Conservation (phyloP, 2,888 invertebrate genomes). For the Artemia sinica region DNA sequence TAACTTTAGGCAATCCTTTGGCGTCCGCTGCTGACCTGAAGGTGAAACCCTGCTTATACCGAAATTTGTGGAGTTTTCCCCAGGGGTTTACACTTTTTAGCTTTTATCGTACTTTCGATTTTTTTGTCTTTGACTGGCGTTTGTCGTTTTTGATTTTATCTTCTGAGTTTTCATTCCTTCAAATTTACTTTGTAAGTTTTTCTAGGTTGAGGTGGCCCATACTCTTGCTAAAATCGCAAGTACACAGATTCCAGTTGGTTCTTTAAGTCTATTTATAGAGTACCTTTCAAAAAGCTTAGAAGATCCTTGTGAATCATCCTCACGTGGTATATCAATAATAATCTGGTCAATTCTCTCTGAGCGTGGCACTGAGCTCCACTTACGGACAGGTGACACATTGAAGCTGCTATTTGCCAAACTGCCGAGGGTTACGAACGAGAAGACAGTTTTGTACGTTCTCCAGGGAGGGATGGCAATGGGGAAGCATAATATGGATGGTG, state of each 20-base stretch:
- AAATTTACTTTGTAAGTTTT: neutral
- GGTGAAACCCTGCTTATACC: too few relatives aligned
- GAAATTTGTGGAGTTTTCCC: too few relatives aligned
- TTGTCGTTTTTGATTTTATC: too few relatives aligned
- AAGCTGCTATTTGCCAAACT: neutral
- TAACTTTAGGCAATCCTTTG: too few relatives aligned
- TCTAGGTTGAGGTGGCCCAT: slow-evolving; percentile 6
- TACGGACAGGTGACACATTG: neutral
- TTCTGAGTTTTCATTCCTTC: too few relatives aligned
- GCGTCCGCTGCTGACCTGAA: too few relatives aligned
- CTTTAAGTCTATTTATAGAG: neutral
- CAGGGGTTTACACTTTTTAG: too few relatives aligned
- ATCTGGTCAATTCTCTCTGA: slow-evolving; percentile 5
- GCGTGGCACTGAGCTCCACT: slow-evolving; percentile 6
- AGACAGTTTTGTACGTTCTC: slow-evolving; percentile 4
- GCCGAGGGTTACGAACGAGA: neutral
- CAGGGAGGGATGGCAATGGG: neutral
- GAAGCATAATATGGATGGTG: neutral
- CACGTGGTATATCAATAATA: neutral
- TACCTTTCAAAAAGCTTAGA: neutral
- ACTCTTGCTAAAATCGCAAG: neutral
- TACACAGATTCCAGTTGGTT: slow-evolving; percentile 5
- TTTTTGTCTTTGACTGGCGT: too few relatives aligned
- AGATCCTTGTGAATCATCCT: neutral
- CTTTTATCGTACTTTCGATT: too few relatives aligned